Conservation (phyloP, 2,797 vertebrate genomes). For the Taeniopygia guttata region DNA sequence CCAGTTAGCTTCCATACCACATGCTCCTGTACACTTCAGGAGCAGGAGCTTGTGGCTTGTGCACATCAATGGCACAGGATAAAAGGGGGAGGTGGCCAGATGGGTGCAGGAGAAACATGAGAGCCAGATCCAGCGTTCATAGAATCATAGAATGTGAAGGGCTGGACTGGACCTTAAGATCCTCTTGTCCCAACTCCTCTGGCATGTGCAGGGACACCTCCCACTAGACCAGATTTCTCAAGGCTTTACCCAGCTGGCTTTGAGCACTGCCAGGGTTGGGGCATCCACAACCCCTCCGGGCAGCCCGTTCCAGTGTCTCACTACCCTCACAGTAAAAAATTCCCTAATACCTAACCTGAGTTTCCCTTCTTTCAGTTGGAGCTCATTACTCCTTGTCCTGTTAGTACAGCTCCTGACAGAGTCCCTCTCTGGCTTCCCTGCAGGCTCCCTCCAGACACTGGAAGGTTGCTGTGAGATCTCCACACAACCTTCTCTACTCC, state of each 20-base stretch:
- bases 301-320: neutral
- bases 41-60: neutral
- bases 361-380: neutral
- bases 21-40: neutral
- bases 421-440: neutral
- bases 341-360: neutral
- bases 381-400: neutral
- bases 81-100: neutral
- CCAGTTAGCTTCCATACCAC: neutral
- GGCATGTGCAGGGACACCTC: neutral
- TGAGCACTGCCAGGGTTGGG: neutral
- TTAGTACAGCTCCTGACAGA: neutral
- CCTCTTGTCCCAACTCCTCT: neutral
- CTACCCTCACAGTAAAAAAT: neutral
- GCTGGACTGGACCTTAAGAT: neutral
- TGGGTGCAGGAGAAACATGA: neutral
- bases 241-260: neutral
- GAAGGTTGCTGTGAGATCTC: neutral
- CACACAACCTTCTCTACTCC: neutral
- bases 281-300: neutral
- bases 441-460: neutral
- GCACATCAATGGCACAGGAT: rapidly evolving
- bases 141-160: neutral
- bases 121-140: neutral
- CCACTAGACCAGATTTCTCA: neutral